Base-by-base conservation (phyloP, 1,140 invertebrate genomes). In the Leptestheria dahalacensis region DNA sequence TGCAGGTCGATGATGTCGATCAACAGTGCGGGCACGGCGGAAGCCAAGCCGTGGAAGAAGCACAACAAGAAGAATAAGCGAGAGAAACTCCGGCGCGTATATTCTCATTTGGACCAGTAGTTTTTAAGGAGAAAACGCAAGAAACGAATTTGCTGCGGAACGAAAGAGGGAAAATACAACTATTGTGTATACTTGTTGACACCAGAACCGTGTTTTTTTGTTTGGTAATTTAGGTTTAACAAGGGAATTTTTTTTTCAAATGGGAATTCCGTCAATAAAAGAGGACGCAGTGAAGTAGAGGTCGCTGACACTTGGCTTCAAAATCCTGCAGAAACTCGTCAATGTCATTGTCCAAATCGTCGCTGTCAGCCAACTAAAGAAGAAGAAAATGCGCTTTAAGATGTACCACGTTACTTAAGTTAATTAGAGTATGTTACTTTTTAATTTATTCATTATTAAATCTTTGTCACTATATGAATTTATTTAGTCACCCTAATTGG, bases 291-390 rank as follows among this genome's bases (percentile, higher is more conserved):
- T 98, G 94, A 53, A 98, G 75, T 66, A 98, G 83, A 56, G 87
- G 79, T 68, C 91, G 77, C 64, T 89, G 80, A 67, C 84, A 84
- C 72, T 91, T 89, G 33, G 82, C 78, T 75, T 98, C 95, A 76
- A 96, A 97, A 65, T 96, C 90, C 68, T 94, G 89, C 33, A 99
- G 75, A 58, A 98, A 75, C 77, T 97, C 91, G 73, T 98, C 95
- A 67, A 99, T 94, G 69, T 98, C 94, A 78, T 98, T 95, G 68
- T 99, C 96, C 63, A 98, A 75, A 72, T 99, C 95, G 51, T 91
- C 86, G 66, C 86, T 88, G 70, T 87, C 82, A 9, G 86, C 79
- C 72, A 99, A 76, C 88, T 93, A 72, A 47, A n/a, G 46, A 47
- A 47, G n/a, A 12, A 47, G 20, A 48, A 2, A 2, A 48, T n/a